Evolutionary conservation across 1,140 invertebrate species (phyloP).

Genomic region (Drosophila orena): DNA sequence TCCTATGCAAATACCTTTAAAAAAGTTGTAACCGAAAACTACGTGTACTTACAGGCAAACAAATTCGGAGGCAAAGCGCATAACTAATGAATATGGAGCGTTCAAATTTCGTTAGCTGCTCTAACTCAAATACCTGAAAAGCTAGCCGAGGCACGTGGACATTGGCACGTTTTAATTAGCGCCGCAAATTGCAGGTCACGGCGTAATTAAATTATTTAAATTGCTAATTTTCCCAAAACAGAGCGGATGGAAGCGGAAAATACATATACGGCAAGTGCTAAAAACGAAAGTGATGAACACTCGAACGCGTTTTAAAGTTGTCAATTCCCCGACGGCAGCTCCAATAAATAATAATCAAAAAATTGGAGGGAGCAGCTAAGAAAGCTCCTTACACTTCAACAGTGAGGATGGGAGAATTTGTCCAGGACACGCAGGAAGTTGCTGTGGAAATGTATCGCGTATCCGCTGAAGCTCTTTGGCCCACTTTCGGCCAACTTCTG

Average conservation of each 20-base stretch:
- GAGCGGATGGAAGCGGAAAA: constrained; percentile 12
- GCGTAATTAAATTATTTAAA: constrained; percentile 78
- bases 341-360: constrained; percentile 70
- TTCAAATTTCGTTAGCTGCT: constrained; percentile 44
- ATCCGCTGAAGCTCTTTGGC: constrained; percentile 48
- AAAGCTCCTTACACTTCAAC: background rate
- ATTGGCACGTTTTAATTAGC: constrained; percentile 77
- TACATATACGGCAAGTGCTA: constrained; percentile 36
- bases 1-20: constrained; percentile 45
- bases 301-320: constrained; percentile 40
- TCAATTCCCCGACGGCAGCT: background rate
- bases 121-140: constrained; percentile 15
- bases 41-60: constrained; percentile 45
- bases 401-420: background rate
- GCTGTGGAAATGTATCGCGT: constrained; percentile 51
- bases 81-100: constrained; percentile 64
- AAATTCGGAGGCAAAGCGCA: constrained; percentile 34
- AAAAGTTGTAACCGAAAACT: constrained; percentile 27
- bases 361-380: constrained; percentile 2
- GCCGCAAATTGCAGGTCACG: constrained; percentile 77
- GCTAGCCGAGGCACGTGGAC: constrained; percentile 59
- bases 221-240: constrained; percentile 65
- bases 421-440: constrained; percentile 50
- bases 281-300: constrained; percentile 59
- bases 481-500: constrained; percentile 55